Conservation (phyloP, 2,797 vertebrate genomes). For the Pempheris klunzingeri region DNA sequence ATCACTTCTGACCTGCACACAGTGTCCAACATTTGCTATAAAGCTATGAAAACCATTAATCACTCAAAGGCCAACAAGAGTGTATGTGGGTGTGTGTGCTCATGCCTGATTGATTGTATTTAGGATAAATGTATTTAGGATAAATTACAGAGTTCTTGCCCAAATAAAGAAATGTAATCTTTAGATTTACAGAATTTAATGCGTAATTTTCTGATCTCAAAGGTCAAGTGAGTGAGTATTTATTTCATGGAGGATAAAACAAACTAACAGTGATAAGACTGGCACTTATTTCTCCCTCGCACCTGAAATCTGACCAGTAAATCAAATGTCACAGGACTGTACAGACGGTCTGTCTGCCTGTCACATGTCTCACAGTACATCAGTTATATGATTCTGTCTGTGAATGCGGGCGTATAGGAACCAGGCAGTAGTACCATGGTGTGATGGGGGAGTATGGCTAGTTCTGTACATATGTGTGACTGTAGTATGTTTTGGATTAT, state of each 20-base stretch:
- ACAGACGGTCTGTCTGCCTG: slow-evolving; percentile 61
- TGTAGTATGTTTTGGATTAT: slow-evolving; percentile 53
- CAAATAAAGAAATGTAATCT: not conserved
- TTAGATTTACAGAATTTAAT: not conserved
- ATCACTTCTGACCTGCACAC: slow-evolving; percentile 5
- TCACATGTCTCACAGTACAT: slow-evolving; percentile 41
- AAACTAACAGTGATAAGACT: not conserved
- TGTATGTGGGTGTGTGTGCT: slow-evolving; percentile 4
- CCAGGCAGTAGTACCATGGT: slow-evolving; percentile 36
- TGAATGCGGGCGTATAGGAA: slow-evolving; percentile 40
- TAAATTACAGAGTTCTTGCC: not conserved
- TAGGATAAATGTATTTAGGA: slow-evolving; percentile 3
- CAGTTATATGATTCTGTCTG: slow-evolving; percentile 15
- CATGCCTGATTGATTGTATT: slow-evolving; percentile 11
- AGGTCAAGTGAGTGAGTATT: not conserved
- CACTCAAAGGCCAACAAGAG: slow-evolving; percentile 11
- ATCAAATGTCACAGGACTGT: slow-evolving; percentile 29
- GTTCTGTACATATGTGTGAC: slow-evolving; percentile 49
- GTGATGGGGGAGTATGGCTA: slow-evolving; percentile 49
- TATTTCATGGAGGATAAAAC: not conserved
- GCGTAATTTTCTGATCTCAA: not conserved
- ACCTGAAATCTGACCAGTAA: slow-evolving; percentile 22
- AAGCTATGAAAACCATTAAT: slow-evolving; percentile 61
- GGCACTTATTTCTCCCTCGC: slow-evolving; percentile 44
- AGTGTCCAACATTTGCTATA: slow-evolving; percentile 57